Evolutionary conservation across 2,797 vertebrate genomes (phyloP).

Genomic region (Dromococcyx pavoninus): DNA sequence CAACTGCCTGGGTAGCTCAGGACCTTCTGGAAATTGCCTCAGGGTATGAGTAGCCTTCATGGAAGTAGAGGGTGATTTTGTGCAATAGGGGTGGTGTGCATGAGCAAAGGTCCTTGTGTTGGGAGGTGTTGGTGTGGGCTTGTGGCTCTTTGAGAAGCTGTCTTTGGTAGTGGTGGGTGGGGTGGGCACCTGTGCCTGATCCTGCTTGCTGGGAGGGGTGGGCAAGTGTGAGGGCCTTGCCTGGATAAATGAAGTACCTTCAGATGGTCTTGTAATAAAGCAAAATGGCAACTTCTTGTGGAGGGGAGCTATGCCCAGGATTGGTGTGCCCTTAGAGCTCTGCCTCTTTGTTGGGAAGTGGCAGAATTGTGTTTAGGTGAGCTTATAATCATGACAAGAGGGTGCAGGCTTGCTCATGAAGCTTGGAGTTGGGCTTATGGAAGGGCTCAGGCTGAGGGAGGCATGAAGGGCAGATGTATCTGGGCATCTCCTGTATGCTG

Average conservation of each 20-base stretch:
- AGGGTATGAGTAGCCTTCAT: neutral
- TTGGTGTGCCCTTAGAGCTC: neutral
- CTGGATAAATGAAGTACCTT: neutral
- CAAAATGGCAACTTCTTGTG: neutral
- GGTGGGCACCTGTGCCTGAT: neutral
- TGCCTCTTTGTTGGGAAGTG: neutral
- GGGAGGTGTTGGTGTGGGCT: neutral
- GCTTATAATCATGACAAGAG: neutral
- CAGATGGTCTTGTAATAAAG: neutral
- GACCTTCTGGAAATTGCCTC: neutral
- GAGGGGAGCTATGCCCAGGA: neutral
- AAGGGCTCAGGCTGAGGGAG: neutral
- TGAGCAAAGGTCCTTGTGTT: neutral
- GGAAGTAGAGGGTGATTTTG: neutral
- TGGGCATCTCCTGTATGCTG: neutral
- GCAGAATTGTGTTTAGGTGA: neutral
- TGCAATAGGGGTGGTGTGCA: neutral
- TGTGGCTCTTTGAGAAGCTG: neutral
- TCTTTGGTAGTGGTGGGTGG: neutral
- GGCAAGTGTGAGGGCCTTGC: neutral
- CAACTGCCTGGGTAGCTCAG: neutral
- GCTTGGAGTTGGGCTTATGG: neutral
- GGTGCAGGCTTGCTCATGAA: neutral
- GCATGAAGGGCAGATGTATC: neutral
- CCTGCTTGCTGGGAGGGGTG: neutral